Evolutionary conservation across 1,140 invertebrate species (phyloP), one percentile per base, ranked within the genome.

Genomic region (Tachypleus tridentatus): DNA sequence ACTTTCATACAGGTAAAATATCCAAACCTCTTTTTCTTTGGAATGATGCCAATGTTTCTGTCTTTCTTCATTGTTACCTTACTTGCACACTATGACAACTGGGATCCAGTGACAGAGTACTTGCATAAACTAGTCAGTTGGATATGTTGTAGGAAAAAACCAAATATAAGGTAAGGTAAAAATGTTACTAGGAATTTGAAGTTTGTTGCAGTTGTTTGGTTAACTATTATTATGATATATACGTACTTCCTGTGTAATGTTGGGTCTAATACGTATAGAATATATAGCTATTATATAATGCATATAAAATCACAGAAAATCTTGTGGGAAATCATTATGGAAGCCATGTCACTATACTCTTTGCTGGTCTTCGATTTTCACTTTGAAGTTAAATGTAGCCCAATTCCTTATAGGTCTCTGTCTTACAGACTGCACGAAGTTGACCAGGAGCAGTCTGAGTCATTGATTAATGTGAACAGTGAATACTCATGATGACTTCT

Each of bases 51-150:
- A 54, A 85, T 92, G 78, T 82, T 91, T 69, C 58, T 89, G 47
- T 83, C 88, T 63, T 89, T 93, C 75, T 77, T 92, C 64, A 82
- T 84, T 60, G 83, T 91, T 5, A 85, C 84, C 57, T 73, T 89
- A 61, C 76, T 93, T 51, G 84, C 87, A 52, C 85, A 91, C 75
- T 91, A 87, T 72, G 88, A 93, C 72, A 88, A 88, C 74, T 88
- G 87, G 83, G 91, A 94, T 79, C 90, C 91, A 60, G 81, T 89
- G n/a, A 60, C 76, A 48, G 29, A 66, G 56, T 61, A 52, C 58
- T 49, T 70, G 10, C 62, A 57, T 11, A 62, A 59, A 56, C 62
- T 66, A 66, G 64, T 67, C 60, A 64, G 53, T 61, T 58, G 61
- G 3, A 29, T 29, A 29, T 69, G 67, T 52, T 64, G 58, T 51